Conservation (phyloP, 2,888 invertebrate species). For the Netelia fuscicornis region DNA sequence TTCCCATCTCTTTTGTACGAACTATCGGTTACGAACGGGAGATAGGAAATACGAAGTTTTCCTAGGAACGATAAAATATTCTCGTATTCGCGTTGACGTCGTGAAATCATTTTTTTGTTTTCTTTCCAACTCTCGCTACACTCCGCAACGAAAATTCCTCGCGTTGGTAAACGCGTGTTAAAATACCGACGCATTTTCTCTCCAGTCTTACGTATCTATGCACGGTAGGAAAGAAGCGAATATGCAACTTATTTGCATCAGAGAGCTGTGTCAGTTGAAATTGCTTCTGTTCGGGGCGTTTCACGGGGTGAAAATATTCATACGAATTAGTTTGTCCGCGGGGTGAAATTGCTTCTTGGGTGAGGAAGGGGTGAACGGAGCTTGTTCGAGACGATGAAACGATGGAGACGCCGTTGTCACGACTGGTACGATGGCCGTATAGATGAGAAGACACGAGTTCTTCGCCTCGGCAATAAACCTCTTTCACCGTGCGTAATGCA, state of each 20-base stretch:
- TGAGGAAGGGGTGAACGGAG: neutral
- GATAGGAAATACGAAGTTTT: too few species aligned
- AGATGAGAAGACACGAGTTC: slow-evolving; percentile 41
- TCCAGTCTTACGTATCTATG: too few species aligned
- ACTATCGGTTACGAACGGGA: too few species aligned
- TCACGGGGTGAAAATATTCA: slow-evolving; percentile 51
- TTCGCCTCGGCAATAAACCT: slow-evolving; percentile 64
- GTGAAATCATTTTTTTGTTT: too few species aligned
- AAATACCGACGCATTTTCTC: too few species aligned
- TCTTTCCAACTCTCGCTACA: too few species aligned
- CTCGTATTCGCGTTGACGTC: too few species aligned
- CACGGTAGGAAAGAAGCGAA: too few species aligned
- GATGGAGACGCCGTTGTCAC: slow-evolving; percentile 20
- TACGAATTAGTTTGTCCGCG: slow-evolving; percentile 42
- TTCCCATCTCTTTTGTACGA: too few species aligned
- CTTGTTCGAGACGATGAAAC: neutral
- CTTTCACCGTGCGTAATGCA: slow-evolving; percentile 67
- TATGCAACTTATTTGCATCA: slow-evolving; percentile 12
- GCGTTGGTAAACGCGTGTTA: too few species aligned
- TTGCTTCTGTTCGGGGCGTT: slow-evolving; percentile 18
- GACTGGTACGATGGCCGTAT: slow-evolving; percentile 31
- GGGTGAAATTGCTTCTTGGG: slow-evolving; percentile 3
- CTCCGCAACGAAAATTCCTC: too few species aligned
- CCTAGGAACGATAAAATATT: too few species aligned
- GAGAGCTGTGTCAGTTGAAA: neutral